phyloP scores from a whole-genome alignment of 2,888 invertebrate species.

The Tubiluchus corallicola region DNA sequence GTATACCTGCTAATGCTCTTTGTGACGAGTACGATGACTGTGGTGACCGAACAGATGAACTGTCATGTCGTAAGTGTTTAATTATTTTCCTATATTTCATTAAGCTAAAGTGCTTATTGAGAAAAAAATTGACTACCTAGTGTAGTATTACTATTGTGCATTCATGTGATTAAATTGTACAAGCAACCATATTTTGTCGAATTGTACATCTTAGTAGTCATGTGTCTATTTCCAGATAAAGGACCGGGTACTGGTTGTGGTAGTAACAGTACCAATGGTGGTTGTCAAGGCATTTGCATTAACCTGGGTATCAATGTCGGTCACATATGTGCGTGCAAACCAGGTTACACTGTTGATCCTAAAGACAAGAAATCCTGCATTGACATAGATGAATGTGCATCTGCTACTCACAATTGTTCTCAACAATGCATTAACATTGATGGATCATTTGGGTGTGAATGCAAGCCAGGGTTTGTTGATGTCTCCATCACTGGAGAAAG shows the following conservation, averaged over 20 bases:
- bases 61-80: background rate
- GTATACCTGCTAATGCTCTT: conserved; percentile 28
- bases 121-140: too few species aligned
- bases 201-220: too few species aligned
- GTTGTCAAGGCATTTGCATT: conserved; percentile 78
- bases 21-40: conserved; percentile 68
- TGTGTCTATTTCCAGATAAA: too few species aligned
- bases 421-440: conserved; percentile 81
- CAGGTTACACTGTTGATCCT: conserved; percentile 17
- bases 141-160: too few species aligned
- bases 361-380: conserved; percentile 20
- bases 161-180: too few species aligned
- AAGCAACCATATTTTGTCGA: too few species aligned
- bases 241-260: too few species aligned
- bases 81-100: too few species aligned
- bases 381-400: conserved; percentile 74
- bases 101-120: too few species aligned
- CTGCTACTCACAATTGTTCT: conserved; percentile 62
- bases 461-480: conserved; percentile 36
- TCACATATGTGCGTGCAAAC: conserved; percentile 63
- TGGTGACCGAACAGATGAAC: conserved; percentile 67
- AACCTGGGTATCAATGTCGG: conserved; percentile 54
- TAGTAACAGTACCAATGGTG: conserved; percentile 38
- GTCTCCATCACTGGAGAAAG: conserved; percentile 22
- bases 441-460: conserved; percentile 69